A percentile compares a stretch with the other conserved stretches of the same genome.
These are phyloP conservation scores for Anarhynchus alexandrinus DNA, from an alignment of 2,113 vertebrate genomes.

Conservation along the genomic window DNA sequence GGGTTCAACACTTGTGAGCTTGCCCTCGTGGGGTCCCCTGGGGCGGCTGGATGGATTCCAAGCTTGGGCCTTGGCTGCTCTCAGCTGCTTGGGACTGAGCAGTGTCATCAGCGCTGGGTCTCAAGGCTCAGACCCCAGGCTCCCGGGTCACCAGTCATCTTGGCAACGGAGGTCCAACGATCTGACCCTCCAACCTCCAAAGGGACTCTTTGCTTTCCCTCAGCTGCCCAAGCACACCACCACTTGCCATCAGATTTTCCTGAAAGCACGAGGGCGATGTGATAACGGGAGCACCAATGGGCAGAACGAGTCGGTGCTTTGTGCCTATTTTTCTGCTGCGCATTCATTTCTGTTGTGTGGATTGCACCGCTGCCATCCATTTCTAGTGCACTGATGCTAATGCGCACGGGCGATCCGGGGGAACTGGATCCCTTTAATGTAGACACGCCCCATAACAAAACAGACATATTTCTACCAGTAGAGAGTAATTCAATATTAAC, in stretches of 20 bases:
- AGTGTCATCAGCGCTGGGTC: neutral
- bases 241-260: neutral
- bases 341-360: too few species aligned
- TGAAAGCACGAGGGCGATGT: neutral
- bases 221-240: neutral
- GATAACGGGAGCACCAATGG: neutral
- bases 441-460: too few species aligned
- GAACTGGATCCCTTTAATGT: too few species aligned
- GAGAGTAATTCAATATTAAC: neutral
- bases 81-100: neutral
- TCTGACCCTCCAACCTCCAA: neutral
- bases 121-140: neutral
- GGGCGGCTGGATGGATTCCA: neutral
- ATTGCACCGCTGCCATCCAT: too few species aligned
- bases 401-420: too few species aligned
- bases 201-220: neutral
- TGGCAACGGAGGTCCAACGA: neutral
- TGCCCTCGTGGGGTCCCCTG: neutral
- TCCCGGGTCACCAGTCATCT: neutral
- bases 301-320: too few species aligned
- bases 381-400: too few species aligned
- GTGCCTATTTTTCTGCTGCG: too few species aligned
- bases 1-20: fast-evolving
- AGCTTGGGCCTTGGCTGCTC: neutral
- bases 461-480: too few species aligned